These are phyloP conservation scores for Chrysemys picta DNA, from an alignment of 2,113 vertebrate species.

Conservation along the genomic window DNA sequence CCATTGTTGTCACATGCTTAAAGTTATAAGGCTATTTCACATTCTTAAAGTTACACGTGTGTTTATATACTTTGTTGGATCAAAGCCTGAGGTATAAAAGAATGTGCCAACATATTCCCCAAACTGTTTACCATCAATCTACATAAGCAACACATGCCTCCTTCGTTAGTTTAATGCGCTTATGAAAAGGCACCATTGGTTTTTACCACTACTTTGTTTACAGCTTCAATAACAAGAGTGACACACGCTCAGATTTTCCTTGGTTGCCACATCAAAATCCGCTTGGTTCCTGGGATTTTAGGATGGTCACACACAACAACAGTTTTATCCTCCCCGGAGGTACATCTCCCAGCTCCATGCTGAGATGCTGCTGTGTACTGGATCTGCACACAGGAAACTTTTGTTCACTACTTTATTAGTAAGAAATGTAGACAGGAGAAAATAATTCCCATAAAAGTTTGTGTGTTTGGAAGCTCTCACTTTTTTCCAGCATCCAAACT, in stretches of 20 bases:
- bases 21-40: background rate
- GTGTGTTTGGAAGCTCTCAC: background rate
- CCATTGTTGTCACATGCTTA: background rate
- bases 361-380: background rate
- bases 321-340: background rate
- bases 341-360: background rate
- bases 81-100: background rate
- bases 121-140: background rate
- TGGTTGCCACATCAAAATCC: background rate
- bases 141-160: background rate
- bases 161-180: background rate
- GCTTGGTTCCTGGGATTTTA: background rate
- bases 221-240: rapidly evolving
- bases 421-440: background rate
- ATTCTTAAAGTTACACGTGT: background rate
- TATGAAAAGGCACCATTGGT: background rate
- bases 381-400: background rate
- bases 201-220: background rate
- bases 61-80: rapidly evolving
- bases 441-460: background rate
- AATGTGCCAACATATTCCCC: background rate
- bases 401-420: background rate
- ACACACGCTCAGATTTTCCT: background rate
- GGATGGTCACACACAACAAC: background rate
- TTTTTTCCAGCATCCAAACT: background rate